phyloP scores from a whole-genome alignment of 1,140 invertebrate species.

The Zophobas atratus region DNA sequence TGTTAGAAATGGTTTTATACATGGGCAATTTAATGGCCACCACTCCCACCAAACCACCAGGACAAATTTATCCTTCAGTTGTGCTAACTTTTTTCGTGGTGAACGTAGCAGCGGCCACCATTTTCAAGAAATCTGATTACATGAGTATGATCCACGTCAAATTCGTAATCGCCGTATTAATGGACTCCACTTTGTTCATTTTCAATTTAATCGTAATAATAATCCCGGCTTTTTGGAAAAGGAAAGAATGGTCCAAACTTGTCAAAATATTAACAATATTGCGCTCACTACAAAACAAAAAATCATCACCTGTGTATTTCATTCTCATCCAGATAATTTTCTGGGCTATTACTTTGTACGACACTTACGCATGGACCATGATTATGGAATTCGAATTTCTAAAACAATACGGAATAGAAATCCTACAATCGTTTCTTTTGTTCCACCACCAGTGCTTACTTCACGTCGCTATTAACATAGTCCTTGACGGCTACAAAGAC shows the following conservation, averaged over 20 bases:
- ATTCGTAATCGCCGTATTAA: slow-evolving; percentile 11
- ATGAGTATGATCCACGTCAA: slow-evolving; percentile 12
- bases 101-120: not conserved
- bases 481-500: not conserved
- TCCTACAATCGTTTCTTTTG: slow-evolving; percentile 9
- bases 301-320: not conserved
- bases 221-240: not conserved
- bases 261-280: not conserved
- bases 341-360: slow-evolving; percentile 13
- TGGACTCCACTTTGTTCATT: slow-evolving; percentile 7
- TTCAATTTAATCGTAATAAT: slow-evolving; percentile 10
- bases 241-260: not conserved
- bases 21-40: not conserved
- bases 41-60: not conserved
- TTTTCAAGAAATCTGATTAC: slow-evolving; percentile 21
- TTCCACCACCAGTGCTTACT: slow-evolving; percentile 20
- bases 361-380: slow-evolving; percentile 3
- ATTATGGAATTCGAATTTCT: slow-evolving; percentile 14
- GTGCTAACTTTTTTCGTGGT: not conserved
- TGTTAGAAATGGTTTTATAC: not conserved
- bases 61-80: not conserved
- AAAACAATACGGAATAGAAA: slow-evolving; percentile 9
- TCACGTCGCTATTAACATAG: not conserved
- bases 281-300: not conserved
- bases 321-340: not conserved